Conservation (phyloP, 1,140 invertebrate species). For the Magallana gigas region DNA sequence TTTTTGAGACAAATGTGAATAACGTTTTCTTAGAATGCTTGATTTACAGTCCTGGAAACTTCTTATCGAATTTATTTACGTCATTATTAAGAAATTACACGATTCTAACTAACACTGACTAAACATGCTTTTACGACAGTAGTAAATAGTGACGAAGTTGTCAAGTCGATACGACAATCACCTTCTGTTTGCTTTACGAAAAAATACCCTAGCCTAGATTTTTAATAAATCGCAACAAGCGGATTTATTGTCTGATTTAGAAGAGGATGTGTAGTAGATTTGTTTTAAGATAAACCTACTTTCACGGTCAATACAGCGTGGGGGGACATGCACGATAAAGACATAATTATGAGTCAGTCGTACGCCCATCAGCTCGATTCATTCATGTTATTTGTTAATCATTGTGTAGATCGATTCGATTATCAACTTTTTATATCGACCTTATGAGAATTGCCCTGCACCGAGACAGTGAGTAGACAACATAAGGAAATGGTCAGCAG, state of each 20-base stretch:
- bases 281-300: background rate
- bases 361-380: background rate
- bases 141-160: background rate
- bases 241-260: no score
- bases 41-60: no score
- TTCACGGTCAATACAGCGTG: background rate
- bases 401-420: background rate
- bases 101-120: background rate
- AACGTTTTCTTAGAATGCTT: no score
- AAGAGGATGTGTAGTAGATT: no score
- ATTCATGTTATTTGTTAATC: background rate
- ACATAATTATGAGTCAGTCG: background rate
- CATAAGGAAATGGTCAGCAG: background rate
- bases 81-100: no score
- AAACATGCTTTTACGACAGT: background rate
- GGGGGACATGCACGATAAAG: constrained; percentile 10
- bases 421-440: constrained; percentile 14
- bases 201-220: no score
- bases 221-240: no score
- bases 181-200: background rate
- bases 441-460: background rate
- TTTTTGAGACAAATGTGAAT: no score
- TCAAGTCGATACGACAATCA: background rate
- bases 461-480: background rate
- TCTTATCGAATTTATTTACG: no score